phyloP scores from a whole-genome alignment of 2,113 vertebrate species.

The Epinephelus fuscoguttatus region DNA sequence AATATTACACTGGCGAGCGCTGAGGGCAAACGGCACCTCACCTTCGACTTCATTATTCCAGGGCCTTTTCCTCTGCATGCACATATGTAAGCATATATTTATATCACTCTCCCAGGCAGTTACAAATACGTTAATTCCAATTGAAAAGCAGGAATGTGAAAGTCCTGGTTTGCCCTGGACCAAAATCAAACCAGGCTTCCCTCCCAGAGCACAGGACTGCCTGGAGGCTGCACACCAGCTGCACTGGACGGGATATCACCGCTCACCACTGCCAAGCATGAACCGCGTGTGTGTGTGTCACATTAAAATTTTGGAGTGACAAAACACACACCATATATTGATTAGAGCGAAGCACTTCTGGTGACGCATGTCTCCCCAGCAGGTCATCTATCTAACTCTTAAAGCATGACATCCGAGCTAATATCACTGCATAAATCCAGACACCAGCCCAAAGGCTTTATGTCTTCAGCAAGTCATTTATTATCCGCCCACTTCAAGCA shows the following conservation, averaged over 20 bases:
- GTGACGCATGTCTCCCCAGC: conserved; percentile 37
- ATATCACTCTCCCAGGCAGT: conserved; percentile 57
- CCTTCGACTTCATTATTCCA: conserved; percentile 58
- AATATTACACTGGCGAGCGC: conserved; percentile 61
- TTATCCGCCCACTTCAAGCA: conserved; percentile 48
- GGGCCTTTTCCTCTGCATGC: conserved; percentile 34
- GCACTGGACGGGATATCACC: conserved; percentile 64
- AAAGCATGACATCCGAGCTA: conserved; percentile 37
- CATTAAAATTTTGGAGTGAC: conserved; percentile 49
- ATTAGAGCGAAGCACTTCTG: conserved; percentile 18
- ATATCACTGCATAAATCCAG: conserved; percentile 54
- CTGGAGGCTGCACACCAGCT: conserved; percentile 73
- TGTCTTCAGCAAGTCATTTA: conserved; percentile 56
- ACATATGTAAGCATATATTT: conserved; percentile 70
- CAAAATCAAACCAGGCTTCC: conserved; percentile 75
- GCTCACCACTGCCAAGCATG: conserved; percentile 59
- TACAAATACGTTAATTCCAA: conserved; percentile 72
- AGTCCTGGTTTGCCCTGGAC: conserved; percentile 67
- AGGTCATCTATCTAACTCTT: conserved; percentile 45
- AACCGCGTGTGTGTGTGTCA: conserved; percentile 46
- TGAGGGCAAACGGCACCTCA: conserved; percentile 53
- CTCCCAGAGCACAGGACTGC: conserved; percentile 58
- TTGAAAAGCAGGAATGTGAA: conserved; percentile 76
- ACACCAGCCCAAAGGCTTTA: conserved; percentile 51
- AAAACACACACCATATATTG: conserved; percentile 44